Evolutionary conservation across 2,113 vertebrate genomes (phyloP), one percentile per base, ranked within the genome.

Genomic region (Saguinus midas): DNA sequence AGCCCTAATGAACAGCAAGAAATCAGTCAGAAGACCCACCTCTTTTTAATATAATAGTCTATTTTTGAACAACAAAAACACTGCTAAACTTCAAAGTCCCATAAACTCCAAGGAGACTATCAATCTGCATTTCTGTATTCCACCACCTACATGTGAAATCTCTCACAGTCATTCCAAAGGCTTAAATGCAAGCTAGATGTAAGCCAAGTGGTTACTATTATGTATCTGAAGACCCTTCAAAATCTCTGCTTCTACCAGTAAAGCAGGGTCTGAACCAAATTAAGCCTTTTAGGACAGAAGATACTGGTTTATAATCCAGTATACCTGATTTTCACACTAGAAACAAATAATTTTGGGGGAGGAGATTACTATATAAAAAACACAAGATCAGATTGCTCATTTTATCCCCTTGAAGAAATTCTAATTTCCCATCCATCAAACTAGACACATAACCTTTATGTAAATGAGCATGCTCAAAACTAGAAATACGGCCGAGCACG

Each of bases 191-290:
- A 91, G 48, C 6, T 29, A 97, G 27, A 37, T 83, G 50, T 16
- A 98, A 96, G 97, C 14, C 75, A 84, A 94, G 89, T 72, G 27
- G 43, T 82, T 64, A 82, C n/a, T 64, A 64, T 29, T 32, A 64
- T 29, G 68, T 50, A 90, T 95, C 35, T 45, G 75, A 95, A 57
- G 58, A 66, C 13, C 11, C 40, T 87, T 58, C n/a, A 92, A 43
- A 18, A 94, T 72, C 9, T 92, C n/a, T 88, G 40, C 48, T 45
- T 96, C 6, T 40, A 92, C 13, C 25, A 50, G 7, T 50, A 80
- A 45, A 73, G 27, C 16, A 83, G 11, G 32, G 6, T 29, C 55
- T 90, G 37, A 96, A 92, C 35, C 61, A 96, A 96, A 92, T 79
- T 76, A 82, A 83, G 57, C 21, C 52, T 92, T 75, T 89, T 81